Percentiles rank a stretch among this genome's conserved stretches.
phyloP scores from a whole-genome alignment of 2,113 vertebrate genomes.

The Kryptolebias marmoratus region DNA sequence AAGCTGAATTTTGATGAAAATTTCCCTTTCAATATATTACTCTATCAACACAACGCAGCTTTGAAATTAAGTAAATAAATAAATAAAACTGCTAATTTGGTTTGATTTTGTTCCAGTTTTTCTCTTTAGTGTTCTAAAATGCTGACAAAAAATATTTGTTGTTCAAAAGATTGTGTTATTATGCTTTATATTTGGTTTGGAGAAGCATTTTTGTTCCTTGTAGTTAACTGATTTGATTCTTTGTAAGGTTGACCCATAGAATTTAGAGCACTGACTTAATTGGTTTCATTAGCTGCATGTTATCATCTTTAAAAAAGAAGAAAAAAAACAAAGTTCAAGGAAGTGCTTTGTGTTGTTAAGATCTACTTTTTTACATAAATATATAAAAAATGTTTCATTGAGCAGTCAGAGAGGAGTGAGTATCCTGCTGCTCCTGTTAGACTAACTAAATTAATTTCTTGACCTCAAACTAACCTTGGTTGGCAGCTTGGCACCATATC shows the following conservation, averaged over 20 bases:
- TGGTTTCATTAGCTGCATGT: background rate
- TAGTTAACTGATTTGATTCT: no score
- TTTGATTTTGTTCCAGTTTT: no score
- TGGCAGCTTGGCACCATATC: constrained; percentile 74
- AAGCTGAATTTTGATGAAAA: background rate
- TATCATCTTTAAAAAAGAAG: background rate
- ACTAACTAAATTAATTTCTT: constrained; percentile 75
- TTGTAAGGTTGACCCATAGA: no score
- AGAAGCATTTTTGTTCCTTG: background rate
- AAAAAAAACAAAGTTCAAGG: background rate
- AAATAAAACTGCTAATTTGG: no score
- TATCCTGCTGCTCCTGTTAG: constrained; percentile 45
- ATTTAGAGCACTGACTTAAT: background rate
- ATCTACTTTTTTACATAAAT: background rate
- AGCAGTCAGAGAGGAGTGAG: constrained; percentile 34
- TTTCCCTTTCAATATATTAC: no score
- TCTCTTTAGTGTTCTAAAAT: no score
- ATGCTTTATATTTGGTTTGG: background rate
- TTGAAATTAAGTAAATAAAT: no score
- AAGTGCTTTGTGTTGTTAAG: background rate
- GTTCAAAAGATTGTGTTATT: background rate
- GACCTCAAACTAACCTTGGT: constrained; percentile 72
- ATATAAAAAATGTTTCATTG: constrained; percentile 6
- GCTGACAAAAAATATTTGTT: no score
- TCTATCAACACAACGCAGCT: no score